A percentile compares a stretch with the other conserved stretches of the same genome.
Conservation (phyloP, 2,113 vertebrate genomes). For the Trochalopteron elliotii region DNA sequence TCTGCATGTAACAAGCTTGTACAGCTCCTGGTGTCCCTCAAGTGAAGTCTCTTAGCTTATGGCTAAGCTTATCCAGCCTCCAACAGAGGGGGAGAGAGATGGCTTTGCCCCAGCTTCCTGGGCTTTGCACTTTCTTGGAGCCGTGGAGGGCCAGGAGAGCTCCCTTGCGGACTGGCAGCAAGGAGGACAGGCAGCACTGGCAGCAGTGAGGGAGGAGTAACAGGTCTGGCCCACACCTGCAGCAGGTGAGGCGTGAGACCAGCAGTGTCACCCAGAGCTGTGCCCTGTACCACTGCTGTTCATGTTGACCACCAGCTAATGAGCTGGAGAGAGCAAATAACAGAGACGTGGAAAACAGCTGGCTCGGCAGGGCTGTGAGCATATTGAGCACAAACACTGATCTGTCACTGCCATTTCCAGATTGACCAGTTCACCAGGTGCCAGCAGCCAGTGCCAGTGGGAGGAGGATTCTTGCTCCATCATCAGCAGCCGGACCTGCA, state of each 20-base stretch:
- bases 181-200: neutral
- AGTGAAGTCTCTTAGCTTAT: neutral
- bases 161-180: neutral
- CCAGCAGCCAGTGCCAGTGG: neutral
- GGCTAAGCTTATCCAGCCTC: neutral
- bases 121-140: rapidly evolving
- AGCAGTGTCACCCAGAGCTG: rapidly evolving
- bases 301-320: neutral
- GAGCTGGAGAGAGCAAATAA: neutral
- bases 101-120: neutral
- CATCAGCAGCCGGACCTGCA: rapidly evolving
- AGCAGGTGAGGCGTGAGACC: neutral
- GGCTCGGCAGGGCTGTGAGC: neutral
- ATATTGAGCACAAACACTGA: neutral
- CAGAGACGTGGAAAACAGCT: neutral
- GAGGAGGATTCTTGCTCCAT: neutral
- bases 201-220: neutral
- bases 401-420: rapidly evolving
- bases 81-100: neutral
- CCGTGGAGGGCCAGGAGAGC: neutral
- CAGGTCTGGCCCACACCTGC: neutral
- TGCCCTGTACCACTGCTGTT: neutral
- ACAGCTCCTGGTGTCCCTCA: neutral
- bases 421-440: neutral
- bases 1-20: neutral